Evolutionary conservation across 2,113 vertebrate genomes (phyloP).

Genomic region (zebrafish (Danio rerio)): DNA sequence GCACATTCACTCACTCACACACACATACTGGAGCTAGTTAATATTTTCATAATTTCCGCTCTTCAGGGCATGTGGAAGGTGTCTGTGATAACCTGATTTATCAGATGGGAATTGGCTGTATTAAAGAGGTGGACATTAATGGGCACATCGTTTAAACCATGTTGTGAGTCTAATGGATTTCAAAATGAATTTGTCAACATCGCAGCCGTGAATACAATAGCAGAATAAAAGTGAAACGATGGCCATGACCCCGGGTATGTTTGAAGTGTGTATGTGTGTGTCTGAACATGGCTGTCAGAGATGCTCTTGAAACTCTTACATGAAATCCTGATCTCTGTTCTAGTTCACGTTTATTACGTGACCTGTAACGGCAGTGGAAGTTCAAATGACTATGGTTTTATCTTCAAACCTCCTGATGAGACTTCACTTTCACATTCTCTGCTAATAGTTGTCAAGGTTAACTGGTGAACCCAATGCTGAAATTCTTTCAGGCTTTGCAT

Average conservation of each 20-base stretch:
- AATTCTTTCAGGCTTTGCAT: not conserved
- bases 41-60: conserved; percentile 80
- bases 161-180: conserved; percentile 79
- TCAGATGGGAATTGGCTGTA: conserved; percentile 78
- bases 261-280: not conserved
- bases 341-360: not conserved
- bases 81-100: conserved; percentile 81
- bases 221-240: conserved; percentile 64
- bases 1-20: conserved; percentile 10
- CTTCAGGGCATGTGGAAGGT: conserved; percentile 74
- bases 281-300: conserved; percentile 9
- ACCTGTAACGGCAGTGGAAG: not conserved
- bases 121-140: conserved; percentile 77
- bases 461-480: not conserved
- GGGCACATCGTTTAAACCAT: conserved; percentile 77
- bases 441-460: too few species aligned
- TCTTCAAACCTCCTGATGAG: not conserved
- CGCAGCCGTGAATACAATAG: conserved; percentile 74
- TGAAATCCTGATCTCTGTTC: conserved; percentile 1
- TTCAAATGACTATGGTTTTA: not conserved
- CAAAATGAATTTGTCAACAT: conserved; percentile 82
- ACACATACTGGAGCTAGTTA: conserved; percentile 72
- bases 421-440: not conserved
- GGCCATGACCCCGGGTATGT: not conserved
- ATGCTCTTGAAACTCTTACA: not conserved